Evolutionary conservation across 2,888 invertebrate genomes (phyloP), one percentile per base, ranked within the genome.

Genomic region (Drosophila putrida): DNA sequence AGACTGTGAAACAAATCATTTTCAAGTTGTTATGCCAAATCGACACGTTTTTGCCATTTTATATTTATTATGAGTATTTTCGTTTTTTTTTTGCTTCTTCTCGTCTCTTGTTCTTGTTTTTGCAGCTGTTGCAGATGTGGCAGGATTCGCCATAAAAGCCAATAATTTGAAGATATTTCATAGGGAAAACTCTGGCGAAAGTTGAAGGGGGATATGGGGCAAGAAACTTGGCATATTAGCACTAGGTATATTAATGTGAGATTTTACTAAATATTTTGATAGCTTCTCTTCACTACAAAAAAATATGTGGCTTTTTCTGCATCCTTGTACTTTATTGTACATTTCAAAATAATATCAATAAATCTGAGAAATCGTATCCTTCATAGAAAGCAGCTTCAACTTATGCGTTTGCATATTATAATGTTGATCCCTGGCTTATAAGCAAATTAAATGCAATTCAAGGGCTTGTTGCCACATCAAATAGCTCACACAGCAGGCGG

Each of bases 11-110:
- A 88, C 89, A 91, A 90, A 90, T 90, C 90, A 90, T 90, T 91
- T 80, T 89, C 90, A 88, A 85, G 88, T 90, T 82, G 85, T 84
- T 87, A 69, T 70, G 75, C 83, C 75, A 90, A 88, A 90, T 91
- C 90, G 91, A 91, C 91, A 91, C 91, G 91, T 91, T 90, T 91
- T 90, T 81, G 84, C 90, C 88, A 91, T 91, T 91, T 91, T 87
- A 89, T 89, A 89, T 88, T 84, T 86, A 84, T 90, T 89, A 87
- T 84, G 79, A 78, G 72, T 31, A 64, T 78, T 79, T 77, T 72
- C 47, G 20, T 51, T 53, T 58, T 49, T 73, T 58, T 82, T 62
- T 39, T 57, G 49, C 47, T 57, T 51, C 47, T 35, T 43, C 62
- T 51, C 33, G 31, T 44, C 49, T 44, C 1, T 35, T 25, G 27